These are phyloP conservation scores for Hydraecia micacea DNA, from an alignment of 2,888 invertebrate genomes.

Conservation along the genomic window DNA sequence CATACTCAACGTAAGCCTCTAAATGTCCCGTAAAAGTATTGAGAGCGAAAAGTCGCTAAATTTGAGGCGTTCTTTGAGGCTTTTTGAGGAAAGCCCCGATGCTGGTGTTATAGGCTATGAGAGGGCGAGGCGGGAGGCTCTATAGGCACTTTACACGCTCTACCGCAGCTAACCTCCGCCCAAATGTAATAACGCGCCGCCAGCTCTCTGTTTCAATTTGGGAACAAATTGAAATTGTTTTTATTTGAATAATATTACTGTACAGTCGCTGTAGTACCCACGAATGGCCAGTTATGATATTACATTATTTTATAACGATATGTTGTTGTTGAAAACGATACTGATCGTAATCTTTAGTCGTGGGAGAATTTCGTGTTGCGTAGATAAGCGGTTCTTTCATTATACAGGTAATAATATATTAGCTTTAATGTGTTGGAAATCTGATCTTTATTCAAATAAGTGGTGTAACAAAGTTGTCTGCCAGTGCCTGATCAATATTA, in stretches of 20 bases:
- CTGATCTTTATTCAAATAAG: constrained; percentile 14
- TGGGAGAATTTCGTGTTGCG: constrained; percentile 18
- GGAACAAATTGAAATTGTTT: constrained; percentile 91
- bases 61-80: constrained; percentile 88
- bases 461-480: background rate
- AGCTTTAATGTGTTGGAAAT: constrained; percentile 11
- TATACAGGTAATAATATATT: constrained; percentile 13
- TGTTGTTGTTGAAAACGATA: constrained; percentile 58
- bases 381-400: constrained; percentile 24
- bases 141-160: constrained; percentile 90
- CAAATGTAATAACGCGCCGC: constrained; percentile 89
- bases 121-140: constrained; percentile 87
- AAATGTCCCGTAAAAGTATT: constrained; percentile 88
- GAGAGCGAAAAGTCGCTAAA: constrained; percentile 89
- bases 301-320: constrained; percentile 67
- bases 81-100: constrained; percentile 87
- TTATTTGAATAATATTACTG: constrained; percentile 90
- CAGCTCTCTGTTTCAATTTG: constrained; percentile 90
- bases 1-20: constrained; percentile 79
- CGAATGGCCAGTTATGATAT: constrained; percentile 75
- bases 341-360: constrained; percentile 50
- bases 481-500: too few species aligned
- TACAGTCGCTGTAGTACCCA: constrained; percentile 70
- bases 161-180: constrained; percentile 89
- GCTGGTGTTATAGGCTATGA: constrained; percentile 89